These are phyloP conservation scores for Rhagium mordax DNA, from an alignment of 2,888 invertebrate genomes.

Conservation along the genomic window DNA sequence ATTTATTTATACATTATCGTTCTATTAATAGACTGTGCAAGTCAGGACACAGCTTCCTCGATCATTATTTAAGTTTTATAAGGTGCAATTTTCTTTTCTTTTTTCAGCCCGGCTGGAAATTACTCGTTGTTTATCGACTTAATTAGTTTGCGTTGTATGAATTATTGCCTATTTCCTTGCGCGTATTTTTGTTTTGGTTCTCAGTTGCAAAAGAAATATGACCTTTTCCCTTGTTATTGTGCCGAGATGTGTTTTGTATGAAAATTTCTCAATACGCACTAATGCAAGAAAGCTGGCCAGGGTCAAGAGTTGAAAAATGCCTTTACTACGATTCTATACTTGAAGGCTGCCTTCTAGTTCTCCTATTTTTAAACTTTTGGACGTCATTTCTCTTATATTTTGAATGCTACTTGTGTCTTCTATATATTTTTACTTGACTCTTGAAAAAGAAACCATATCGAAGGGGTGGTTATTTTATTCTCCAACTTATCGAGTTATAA, in stretches of 20 bases:
- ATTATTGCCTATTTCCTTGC: constrained; percentile 7
- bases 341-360: too few species aligned
- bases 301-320: background rate
- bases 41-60: constrained; percentile 10
- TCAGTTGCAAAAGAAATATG: background rate
- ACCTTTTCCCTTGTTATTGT: background rate
- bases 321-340: too few species aligned
- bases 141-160: background rate
- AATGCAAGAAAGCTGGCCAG: background rate
- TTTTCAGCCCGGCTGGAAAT: background rate
- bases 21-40: constrained; percentile 1
- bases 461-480: too few species aligned
- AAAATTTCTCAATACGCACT: background rate
- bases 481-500: too few species aligned
- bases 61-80: constrained; percentile 15
- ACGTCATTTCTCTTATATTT: too few species aligned
- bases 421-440: too few species aligned
- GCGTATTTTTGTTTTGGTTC: background rate
- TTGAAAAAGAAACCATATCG: too few species aligned
- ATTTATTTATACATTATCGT: background rate
- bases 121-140: background rate
- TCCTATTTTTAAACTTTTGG: too few species aligned
- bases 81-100: constrained; percentile 3
- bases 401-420: too few species aligned
- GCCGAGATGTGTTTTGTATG: background rate